Evolutionary conservation across 1,140 invertebrate species (phyloP).

Genomic region (Hirudo medicinalis): DNA sequence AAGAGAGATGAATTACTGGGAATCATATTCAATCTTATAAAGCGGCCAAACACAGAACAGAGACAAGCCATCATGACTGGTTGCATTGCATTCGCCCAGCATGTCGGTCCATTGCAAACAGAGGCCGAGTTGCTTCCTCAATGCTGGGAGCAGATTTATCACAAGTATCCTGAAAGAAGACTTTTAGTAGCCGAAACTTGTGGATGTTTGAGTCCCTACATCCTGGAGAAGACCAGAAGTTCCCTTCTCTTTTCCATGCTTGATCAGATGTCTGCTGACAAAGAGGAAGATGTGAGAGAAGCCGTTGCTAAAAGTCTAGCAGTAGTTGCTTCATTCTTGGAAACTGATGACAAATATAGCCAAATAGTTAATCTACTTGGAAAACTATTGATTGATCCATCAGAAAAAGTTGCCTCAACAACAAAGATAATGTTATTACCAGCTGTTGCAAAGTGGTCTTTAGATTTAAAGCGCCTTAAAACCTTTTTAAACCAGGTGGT

Average conservation of each 20-base stretch:
- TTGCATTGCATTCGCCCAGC: conserved; percentile 50
- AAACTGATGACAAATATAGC: conserved; percentile 56
- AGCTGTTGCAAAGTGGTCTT: conserved; percentile 51
- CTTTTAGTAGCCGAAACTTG: conserved; percentile 60
- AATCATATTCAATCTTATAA: conserved; percentile 60
- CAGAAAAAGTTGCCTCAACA: conserved; percentile 29
- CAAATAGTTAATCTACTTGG: conserved; percentile 48
- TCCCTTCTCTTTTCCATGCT: conserved; percentile 61
- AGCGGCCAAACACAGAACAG: conserved; percentile 57
- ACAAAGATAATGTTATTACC: conserved; percentile 38
- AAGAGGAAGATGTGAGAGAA: conserved; percentile 51
- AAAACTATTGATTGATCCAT: conserved; percentile 45
- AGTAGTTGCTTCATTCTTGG: conserved; percentile 51
- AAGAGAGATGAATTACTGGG: conserved; percentile 56
- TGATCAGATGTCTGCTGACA: conserved; percentile 60
- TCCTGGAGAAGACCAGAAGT: conserved; percentile 53
- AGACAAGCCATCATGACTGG: conserved; percentile 55
- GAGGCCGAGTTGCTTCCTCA: conserved; percentile 58
- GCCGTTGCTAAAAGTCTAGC: conserved; percentile 53
- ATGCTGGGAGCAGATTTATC: conserved; percentile 63
- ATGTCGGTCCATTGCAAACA: conserved; percentile 45
- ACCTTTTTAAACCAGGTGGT: conserved; percentile 35
- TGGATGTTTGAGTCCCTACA: conserved; percentile 56
- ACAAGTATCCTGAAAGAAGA: conserved; percentile 57
- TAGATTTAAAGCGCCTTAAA: conserved; percentile 45